Percentiles rank a stretch among this genome's conserved stretches.
Evolutionary conservation across 2,113 vertebrate genomes (phyloP).

Genomic region (Pseudonaja textilis): DNA sequence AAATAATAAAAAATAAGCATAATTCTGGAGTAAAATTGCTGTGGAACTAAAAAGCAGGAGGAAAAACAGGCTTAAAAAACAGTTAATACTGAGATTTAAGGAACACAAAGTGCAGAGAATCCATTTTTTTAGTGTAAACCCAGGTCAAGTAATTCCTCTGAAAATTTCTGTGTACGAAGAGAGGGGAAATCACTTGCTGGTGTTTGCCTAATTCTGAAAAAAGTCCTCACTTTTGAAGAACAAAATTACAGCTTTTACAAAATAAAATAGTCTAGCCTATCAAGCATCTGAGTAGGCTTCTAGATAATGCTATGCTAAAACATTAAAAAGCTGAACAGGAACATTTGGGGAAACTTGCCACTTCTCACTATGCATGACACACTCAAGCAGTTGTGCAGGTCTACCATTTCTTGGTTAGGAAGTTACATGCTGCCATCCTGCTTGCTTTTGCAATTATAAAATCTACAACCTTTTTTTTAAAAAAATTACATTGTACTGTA

Average conservation of each 20-base stretch:
- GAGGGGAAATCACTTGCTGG: not conserved
- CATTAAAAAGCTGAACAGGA: not conserved
- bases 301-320: not conserved
- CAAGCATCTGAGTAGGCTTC: not conserved
- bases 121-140: not conserved
- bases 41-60: not conserved
- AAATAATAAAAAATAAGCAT: not conserved
- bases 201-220: not conserved
- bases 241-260: not conserved
- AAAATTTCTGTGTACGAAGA: not conserved
- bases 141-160: not conserved
- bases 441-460: not conserved
- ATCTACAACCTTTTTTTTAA: not conserved
- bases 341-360: not conserved
- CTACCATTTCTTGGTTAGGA: not conserved
- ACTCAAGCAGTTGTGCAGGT: not conserved
- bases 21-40: not conserved
- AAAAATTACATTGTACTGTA: not conserved
- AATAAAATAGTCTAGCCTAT: not conserved
- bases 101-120: not conserved
- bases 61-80: not conserved
- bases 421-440: not conserved
- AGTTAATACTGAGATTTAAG: not conserved
- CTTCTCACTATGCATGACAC: not conserved
- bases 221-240: not conserved